These are phyloP conservation scores for Aphaenogaster ashmeadi DNA, from an alignment of 1,140 invertebrate species.

Conservation along the genomic window DNA sequence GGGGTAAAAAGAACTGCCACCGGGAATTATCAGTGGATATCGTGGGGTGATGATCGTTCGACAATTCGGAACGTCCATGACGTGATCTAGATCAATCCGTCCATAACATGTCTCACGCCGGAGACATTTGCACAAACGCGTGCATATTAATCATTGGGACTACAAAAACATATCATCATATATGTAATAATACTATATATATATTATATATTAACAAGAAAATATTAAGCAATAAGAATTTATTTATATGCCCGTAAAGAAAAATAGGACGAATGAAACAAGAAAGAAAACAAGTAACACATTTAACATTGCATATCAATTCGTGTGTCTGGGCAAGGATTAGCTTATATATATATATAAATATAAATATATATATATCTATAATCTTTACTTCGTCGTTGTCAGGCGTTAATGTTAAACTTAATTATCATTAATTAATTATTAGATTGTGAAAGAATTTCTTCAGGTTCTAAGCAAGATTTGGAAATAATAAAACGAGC, in stretches of 20 bases:
- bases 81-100: constrained; percentile 86
- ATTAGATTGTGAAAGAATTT: constrained; percentile 86
- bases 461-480: constrained; percentile 86
- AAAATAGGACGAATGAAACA: constrained; percentile 62
- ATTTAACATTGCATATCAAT: constrained; percentile 86
- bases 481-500: constrained; percentile 85
- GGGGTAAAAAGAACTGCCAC: neutral
- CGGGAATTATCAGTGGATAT: neutral
- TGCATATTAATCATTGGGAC: constrained; percentile 88
- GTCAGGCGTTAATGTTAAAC: constrained; percentile 86
- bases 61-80: constrained; percentile 81
- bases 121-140: constrained; percentile 85
- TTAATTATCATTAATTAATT: constrained; percentile 84
- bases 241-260: constrained; percentile 85
- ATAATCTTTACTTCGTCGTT: constrained; percentile 85
- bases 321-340: constrained; percentile 86
- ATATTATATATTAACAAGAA: constrained; percentile 77
- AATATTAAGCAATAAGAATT: constrained; percentile 87
- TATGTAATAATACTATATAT: constrained; percentile 83
- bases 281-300: constrained; percentile 68
- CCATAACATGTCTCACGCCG: constrained; percentile 85
- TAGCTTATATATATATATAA: constrained; percentile 83
- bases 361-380: constrained; percentile 80
- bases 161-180: constrained; percentile 87
- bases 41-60: constrained; percentile 57